Evolutionary conservation across 2,888 invertebrate species (phyloP).

Genomic region (Drosophila percnosoma): DNA sequence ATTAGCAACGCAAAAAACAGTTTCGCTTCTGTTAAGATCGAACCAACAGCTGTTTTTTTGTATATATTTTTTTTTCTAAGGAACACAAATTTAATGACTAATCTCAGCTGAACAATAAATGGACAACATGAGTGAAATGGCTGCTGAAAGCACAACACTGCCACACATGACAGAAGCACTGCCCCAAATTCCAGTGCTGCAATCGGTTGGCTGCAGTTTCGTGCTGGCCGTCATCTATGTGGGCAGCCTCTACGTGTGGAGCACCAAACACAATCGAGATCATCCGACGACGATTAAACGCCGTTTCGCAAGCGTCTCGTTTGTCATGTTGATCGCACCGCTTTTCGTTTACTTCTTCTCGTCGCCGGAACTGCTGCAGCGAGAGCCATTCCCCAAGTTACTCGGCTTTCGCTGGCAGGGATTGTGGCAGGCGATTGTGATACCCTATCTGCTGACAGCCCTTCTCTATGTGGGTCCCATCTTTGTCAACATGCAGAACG

Average conservation of each 20-base stretch:
- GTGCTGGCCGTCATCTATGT: slow-evolving; percentile 92
- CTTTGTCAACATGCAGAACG: slow-evolving; percentile 89
- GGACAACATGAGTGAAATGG: slow-evolving; percentile 44
- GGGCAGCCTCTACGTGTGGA: slow-evolving; percentile 95
- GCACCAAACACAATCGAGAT: slow-evolving; percentile 91
- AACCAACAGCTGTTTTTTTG: slow-evolving; percentile 50
- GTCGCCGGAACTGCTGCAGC: slow-evolving; percentile 87
- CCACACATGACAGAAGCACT: slow-evolving; percentile 25
- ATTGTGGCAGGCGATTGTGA: slow-evolving; percentile 89
- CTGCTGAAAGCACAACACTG: slow-evolving; percentile 22
- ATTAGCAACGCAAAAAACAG: not conserved
- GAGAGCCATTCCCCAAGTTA: slow-evolving; percentile 88
- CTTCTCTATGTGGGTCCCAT: slow-evolving; percentile 94
- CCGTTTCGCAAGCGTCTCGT: slow-evolving; percentile 93
- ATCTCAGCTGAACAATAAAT: slow-evolving; percentile 20
- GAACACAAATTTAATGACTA: slow-evolving; percentile 30
- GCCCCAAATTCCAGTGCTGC: slow-evolving; percentile 85
- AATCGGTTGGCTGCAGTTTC: slow-evolving; percentile 90
- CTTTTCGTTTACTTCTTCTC: slow-evolving; percentile 91
- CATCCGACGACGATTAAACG: slow-evolving; percentile 95
- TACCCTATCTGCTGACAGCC: slow-evolving; percentile 92
- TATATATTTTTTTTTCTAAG: slow-evolving; percentile 17
- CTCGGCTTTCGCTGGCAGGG: slow-evolving; percentile 92
- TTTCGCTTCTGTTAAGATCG: not conserved
- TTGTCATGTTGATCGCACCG: slow-evolving; percentile 93